Conservation (phyloP, 2,797 vertebrate genomes). For the Acanthiza pusilla region DNA sequence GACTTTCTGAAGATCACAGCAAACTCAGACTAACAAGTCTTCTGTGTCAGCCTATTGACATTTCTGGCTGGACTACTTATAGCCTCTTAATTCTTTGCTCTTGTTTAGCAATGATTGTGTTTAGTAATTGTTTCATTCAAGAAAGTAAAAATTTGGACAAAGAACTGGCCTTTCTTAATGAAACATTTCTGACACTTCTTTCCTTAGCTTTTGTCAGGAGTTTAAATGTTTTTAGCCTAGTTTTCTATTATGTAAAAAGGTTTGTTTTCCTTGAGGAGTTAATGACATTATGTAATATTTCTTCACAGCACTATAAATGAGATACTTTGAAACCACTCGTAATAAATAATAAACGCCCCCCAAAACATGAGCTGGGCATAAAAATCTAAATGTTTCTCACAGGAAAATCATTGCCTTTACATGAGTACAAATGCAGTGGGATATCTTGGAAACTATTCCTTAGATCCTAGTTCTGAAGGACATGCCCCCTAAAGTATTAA, state of each 20-base stretch:
- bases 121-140: background rate
- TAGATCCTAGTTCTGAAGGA: background rate
- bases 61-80: background rate
- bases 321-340: background rate
- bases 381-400: background rate
- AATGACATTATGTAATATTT: background rate
- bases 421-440: background rate
- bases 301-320: background rate
- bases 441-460: background rate
- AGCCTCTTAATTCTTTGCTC: background rate
- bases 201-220: background rate
- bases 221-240: background rate
- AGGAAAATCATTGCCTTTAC: background rate
- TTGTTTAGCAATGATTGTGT: background rate
- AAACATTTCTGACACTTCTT: background rate
- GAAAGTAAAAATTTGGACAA: background rate
- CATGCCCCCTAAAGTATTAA: background rate
- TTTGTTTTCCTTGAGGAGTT: background rate
- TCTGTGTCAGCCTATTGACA: background rate
- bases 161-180: background rate
- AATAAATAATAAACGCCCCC: background rate
- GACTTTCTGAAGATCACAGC: background rate
- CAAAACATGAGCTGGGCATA: background rate
- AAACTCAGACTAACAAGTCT: background rate
- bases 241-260: background rate